phyloP scores from a whole-genome alignment of 2,888 invertebrate species.

The Cartodere bifasciata region DNA sequence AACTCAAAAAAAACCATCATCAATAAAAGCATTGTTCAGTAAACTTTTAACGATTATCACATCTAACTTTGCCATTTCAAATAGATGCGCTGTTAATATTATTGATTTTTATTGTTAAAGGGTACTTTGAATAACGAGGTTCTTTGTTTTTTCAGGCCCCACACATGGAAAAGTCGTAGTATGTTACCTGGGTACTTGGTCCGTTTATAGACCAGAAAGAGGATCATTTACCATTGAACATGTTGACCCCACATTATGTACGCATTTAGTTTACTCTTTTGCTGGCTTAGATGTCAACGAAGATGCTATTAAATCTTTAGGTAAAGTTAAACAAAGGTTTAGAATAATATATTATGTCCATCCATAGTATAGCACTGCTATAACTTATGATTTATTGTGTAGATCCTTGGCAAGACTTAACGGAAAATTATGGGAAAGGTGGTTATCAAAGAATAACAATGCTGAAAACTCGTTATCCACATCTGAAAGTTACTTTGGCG shows the following conservation, averaged over 20 bases:
- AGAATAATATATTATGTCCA: too few species aligned
- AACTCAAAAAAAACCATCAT: too few species aligned
- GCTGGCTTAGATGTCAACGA: constrained; percentile 60
- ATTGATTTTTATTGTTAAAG: too few species aligned
- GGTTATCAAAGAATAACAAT: constrained; percentile 56
- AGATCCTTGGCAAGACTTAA: constrained; percentile 69
- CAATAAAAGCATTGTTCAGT: too few species aligned
- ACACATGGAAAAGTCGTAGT: constrained; percentile 62
- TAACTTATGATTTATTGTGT: too few species aligned
- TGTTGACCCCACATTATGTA: constrained; percentile 62
- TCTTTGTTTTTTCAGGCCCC: constrained; percentile 47
- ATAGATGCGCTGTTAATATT: too few species aligned
- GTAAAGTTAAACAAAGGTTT: constrained; percentile 33
- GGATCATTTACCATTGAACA: constrained; percentile 56
- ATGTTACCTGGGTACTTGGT: constrained; percentile 72
- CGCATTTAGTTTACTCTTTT: constrained; percentile 70
- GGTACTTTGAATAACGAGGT: too few species aligned
- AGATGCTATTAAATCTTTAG: constrained; percentile 55
- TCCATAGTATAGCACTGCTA: too few species aligned
- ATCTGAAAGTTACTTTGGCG: constrained; percentile 58
- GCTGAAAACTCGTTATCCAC: constrained; percentile 53
- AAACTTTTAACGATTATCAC: too few species aligned
- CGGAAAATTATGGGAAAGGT: constrained; percentile 60
- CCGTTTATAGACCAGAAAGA: constrained; percentile 53
- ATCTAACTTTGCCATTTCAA: too few species aligned